phyloP scores from a whole-genome alignment of 2,797 vertebrate species.

The Galaxias olidus region DNA sequence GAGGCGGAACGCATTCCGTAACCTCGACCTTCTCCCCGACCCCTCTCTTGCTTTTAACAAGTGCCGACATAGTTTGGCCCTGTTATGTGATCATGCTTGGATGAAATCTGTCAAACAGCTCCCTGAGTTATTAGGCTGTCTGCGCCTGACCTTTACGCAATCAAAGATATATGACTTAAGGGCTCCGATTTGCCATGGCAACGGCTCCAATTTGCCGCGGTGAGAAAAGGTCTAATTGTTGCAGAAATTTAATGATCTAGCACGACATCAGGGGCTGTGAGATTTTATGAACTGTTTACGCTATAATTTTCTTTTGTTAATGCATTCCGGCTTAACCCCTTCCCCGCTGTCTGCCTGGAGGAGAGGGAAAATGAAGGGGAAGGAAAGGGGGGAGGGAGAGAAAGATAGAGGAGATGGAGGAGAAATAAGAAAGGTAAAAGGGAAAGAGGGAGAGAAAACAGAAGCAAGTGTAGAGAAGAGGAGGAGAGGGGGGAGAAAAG shows the following conservation, averaged over 20 bases:
- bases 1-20: constrained; percentile 99
- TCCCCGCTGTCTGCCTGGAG: constrained; percentile 71
- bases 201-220: constrained; percentile 99
- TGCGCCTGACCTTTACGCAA: constrained; percentile 99
- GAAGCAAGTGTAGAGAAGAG: constrained; percentile 9
- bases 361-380: constrained; percentile 41
- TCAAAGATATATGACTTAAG: constrained; percentile 99
- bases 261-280: constrained; percentile 99
- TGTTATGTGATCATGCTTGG: constrained; percentile 99
- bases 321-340: constrained; percentile 93
- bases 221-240: constrained; percentile 99
- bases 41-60: constrained; percentile 98
- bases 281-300: constrained; percentile 99
- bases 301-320: constrained; percentile 99
- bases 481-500: constrained; percentile 35
- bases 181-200: constrained; percentile 99
- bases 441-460: too few species aligned
- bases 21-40: constrained; percentile 98
- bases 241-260: constrained; percentile 99
- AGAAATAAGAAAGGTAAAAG: too few species aligned
- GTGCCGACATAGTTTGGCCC: constrained; percentile 99
- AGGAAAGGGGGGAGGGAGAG: constrained; percentile 15
- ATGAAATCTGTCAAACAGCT: constrained; percentile 99
- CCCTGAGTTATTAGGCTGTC: constrained; percentile 99
- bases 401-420: too few species aligned